Conservation (phyloP, 1,140 invertebrate species). For the Drosophila nigrodunni region DNA sequence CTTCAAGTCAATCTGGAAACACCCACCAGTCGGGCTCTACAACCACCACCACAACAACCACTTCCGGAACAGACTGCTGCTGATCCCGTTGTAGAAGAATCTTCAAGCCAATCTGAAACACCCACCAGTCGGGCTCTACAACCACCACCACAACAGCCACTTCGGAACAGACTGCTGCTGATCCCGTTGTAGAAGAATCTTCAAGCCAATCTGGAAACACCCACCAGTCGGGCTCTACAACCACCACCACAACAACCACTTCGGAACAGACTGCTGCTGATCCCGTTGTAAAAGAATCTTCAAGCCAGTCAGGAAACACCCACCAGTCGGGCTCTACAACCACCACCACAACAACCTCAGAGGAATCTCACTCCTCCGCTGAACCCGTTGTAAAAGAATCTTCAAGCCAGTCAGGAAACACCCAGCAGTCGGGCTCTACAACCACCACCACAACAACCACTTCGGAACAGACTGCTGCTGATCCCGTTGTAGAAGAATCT, state of each 20-base stretch:
- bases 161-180: background rate
- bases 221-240: constrained; percentile 3
- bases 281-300: background rate
- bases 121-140: background rate
- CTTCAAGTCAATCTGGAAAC: background rate
- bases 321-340: constrained; percentile 1
- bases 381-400: background rate
- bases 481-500: background rate
- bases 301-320: background rate
- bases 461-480: background rate
- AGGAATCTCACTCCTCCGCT: too few species aligned
- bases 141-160: constrained; percentile 1
- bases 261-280: background rate
- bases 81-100: background rate
- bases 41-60: constrained; percentile 1
- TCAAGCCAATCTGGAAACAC: background rate
- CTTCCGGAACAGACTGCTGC: background rate
- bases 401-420: background rate
- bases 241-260: constrained; percentile 8
- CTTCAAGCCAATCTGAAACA: background rate
- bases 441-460: constrained; percentile 11
- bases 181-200: background rate
- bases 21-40: background rate
- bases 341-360: constrained; percentile 1
- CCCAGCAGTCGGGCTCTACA: background rate